Percentiles rank a stretch among this genome's conserved stretches.
Evolutionary conservation across 2,888 invertebrate species (phyloP).

Genomic region (Petrophora chlorosata): DNA sequence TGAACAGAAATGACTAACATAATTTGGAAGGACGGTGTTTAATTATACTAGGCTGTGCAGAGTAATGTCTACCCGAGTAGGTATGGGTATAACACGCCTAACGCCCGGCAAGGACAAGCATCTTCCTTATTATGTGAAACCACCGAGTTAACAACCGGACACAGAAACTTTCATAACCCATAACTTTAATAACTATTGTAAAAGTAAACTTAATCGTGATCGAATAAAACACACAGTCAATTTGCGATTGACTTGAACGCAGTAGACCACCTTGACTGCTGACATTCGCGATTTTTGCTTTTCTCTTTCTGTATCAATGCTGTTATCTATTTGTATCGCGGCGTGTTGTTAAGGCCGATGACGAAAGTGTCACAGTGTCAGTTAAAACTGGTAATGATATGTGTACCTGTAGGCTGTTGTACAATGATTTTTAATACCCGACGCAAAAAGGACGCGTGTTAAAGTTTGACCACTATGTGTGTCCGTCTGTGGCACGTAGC

Average conservation of each 20-base stretch:
- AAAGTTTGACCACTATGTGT: too few relatives aligned
- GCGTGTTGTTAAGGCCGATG: constrained; percentile 7
- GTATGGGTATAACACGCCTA: too few relatives aligned
- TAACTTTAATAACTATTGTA: background rate
- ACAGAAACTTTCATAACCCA: background rate
- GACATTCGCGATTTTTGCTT: constrained; percentile 25
- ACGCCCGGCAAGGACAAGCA: background rate
- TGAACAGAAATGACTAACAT: too few relatives aligned
- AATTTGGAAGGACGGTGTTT: too few relatives aligned
- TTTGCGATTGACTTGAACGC: constrained; percentile 14
- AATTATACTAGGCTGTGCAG: too few relatives aligned
- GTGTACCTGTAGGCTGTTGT: background rate
- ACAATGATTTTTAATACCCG: background rate
- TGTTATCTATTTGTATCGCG: constrained; percentile 4
- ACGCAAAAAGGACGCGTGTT: background rate
- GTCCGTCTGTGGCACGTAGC: too few relatives aligned
- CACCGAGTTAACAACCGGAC: background rate
- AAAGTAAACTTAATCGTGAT: background rate
- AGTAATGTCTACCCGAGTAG: too few relatives aligned
- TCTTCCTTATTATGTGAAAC: background rate
- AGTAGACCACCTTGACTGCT: constrained; percentile 27
- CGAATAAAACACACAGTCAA: constrained; percentile 11
- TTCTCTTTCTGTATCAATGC: constrained; percentile 17
- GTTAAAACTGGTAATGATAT: constrained; percentile 5
- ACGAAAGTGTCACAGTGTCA: constrained; percentile 11